phyloP scores from a whole-genome alignment of 1,140 invertebrate species.

The Hylaeus volcanicus region DNA sequence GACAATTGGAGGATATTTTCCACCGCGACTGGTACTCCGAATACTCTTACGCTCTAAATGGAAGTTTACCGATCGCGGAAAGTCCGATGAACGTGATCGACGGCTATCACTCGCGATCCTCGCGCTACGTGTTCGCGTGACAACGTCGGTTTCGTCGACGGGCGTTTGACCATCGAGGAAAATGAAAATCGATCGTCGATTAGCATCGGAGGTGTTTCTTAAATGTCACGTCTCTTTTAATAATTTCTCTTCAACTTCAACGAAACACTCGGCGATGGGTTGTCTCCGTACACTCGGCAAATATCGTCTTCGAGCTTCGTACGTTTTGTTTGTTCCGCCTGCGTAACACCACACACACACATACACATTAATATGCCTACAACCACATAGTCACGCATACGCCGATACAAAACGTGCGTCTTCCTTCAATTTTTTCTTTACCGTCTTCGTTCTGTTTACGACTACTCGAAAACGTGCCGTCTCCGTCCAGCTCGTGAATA shows the following conservation, averaged over 20 bases:
- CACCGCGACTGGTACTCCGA: conserved; percentile 93
- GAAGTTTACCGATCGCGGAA: background rate
- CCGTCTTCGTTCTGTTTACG: no score
- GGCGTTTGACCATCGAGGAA: background rate
- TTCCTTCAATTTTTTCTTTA: background rate
- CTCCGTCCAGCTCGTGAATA: background rate
- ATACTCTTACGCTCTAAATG: conserved; percentile 79
- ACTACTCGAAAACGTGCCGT: background rate
- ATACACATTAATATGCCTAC: no score
- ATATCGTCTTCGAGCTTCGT: conserved; percentile 9
- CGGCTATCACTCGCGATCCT: conserved; percentile 11
- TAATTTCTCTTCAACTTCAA: background rate
- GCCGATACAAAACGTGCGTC: background rate
- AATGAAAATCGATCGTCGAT: background rate
- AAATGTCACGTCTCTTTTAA: conserved; percentile 6
- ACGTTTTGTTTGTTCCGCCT: conserved; percentile 30
- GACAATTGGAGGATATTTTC: conserved; percentile 90
- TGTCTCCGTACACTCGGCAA: conserved; percentile 12
- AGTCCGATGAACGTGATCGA: background rate
- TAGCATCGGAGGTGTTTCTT: background rate
- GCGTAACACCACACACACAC: background rate
- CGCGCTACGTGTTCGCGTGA: conserved; percentile 13
- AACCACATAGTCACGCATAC: no score
- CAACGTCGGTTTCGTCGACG: background rate
- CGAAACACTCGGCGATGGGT: conserved; percentile 18